Base-by-base conservation (phyloP, 2,113 vertebrate species). In the Sceloporus undulatus region DNA sequence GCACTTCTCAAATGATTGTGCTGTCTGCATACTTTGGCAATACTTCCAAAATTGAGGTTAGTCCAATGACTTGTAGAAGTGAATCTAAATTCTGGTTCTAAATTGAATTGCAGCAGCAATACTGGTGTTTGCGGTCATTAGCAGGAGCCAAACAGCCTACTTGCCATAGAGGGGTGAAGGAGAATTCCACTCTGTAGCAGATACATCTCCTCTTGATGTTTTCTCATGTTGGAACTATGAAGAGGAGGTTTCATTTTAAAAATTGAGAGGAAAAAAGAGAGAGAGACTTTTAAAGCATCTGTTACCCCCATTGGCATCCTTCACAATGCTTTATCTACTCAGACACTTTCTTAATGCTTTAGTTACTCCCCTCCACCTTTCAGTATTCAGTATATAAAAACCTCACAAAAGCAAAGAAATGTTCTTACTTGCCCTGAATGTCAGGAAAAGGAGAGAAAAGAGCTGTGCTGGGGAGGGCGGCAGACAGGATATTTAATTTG, bases 401-500 rank as follows among this genome's bases (percentile, higher is more conserved):
- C 19, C 19, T 66, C 21, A 59, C 16, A 65, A 88, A 83, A 62
- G 18, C 40, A 1, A 23, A 21, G 19, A 34, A 19, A 16, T 29
- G 29, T 10, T 27, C 3, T 9, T 34, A 25, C 4, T 5, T 34
- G 23, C n/a, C 38, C 34, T 14, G 7, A 5, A 23, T 21, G 29
- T 11, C 34, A 23, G 34, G 13, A 38, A 18, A 40, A 59, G 56
- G 10, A 25, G 21, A 11, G 13, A 27, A 5, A 52, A 56, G 38
- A 23, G 38, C 16, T 79, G 84, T 52, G 76, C n/a, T 10, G 62
- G 4, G 18, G 4, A 21, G 13, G 77, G 79, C 76, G 87, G 59
- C 59, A 62, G 81, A 52, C 14, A 52, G 23, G 6, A n/a, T 23
- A 48, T 83, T 91, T 82, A 91, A 92, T 94, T 90, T 59, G 92